phyloP scores from a whole-genome alignment of 2,888 invertebrate species.

The Kuschelorhynchus macadamiae region DNA sequence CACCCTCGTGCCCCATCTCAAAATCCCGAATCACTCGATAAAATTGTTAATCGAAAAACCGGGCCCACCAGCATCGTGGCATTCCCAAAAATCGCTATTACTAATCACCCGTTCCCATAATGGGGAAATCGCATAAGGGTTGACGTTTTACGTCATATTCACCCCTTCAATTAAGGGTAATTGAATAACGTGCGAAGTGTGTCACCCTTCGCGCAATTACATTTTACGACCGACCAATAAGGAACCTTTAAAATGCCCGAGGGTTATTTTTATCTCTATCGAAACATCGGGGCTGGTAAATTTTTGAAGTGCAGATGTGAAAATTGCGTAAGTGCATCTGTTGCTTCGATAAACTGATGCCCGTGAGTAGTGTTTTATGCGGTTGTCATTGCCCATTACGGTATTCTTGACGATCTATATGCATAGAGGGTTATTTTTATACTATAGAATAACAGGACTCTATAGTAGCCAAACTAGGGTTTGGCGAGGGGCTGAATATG shows the following conservation, averaged over 20 bases:
- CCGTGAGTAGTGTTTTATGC: no score
- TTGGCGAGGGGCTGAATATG: no score
- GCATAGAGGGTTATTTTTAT: no score
- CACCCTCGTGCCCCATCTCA: background rate
- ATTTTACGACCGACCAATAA: constrained; percentile 59
- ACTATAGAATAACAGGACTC: no score
- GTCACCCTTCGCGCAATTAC: constrained; percentile 63
- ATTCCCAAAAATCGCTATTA: constrained; percentile 34
- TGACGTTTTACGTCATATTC: constrained; percentile 52
- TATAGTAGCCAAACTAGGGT: no score
- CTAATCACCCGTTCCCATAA: constrained; percentile 48
- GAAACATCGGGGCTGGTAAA: constrained; percentile 24
- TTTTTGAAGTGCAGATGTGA: constrained; percentile 20
- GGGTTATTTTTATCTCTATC: constrained; percentile 32
- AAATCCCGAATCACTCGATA: no score
- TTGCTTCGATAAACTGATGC: no score
- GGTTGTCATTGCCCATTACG: no score
- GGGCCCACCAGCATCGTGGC: constrained; percentile 5
- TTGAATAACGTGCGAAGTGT: constrained; percentile 60
- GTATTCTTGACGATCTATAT: no score
- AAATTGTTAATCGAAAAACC: constrained; percentile 28
- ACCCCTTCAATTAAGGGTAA: constrained; percentile 56
- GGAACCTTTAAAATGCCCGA: constrained; percentile 35
- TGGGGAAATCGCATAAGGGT: constrained; percentile 48
- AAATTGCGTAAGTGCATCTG: constrained; percentile 31